These are phyloP conservation scores for Shargacucullia verbasci DNA, from an alignment of 2,888 invertebrate species.

Conservation along the genomic window DNA sequence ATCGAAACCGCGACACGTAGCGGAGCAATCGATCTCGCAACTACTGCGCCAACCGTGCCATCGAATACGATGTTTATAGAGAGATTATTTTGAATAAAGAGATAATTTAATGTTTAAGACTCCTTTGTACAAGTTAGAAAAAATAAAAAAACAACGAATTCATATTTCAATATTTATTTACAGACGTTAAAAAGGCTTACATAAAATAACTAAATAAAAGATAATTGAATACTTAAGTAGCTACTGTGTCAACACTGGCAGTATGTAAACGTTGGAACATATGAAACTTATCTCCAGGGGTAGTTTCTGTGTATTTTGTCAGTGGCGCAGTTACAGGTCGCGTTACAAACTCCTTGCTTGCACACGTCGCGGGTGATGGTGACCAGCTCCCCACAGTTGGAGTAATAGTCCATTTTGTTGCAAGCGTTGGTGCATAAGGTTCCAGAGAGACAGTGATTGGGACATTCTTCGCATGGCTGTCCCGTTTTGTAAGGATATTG, in stretches of 20 bases:
- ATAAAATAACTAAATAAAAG: slow-evolving; percentile 1
- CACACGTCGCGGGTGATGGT: slow-evolving; percentile 72
- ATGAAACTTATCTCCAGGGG: slow-evolving; percentile 60
- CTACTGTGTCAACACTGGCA: slow-evolving; percentile 2
- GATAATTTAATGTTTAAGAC: too few relatives aligned
- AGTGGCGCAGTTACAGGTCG: slow-evolving; percentile 92
- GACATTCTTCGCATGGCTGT: slow-evolving; percentile 91
- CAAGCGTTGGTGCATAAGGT: slow-evolving; percentile 93
- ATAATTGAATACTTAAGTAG: slow-evolving; percentile 12
- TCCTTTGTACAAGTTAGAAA: too few relatives aligned
- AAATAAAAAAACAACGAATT: slow-evolving; percentile 4
- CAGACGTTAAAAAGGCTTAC: slow-evolving; percentile 25
- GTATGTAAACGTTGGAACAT: not conserved
- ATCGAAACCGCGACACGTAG: too few relatives aligned
- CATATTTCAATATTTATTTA: slow-evolving; percentile 36
- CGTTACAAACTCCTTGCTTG: slow-evolving; percentile 90
- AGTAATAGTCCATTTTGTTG: slow-evolving; percentile 91
- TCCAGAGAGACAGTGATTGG: slow-evolving; percentile 89
- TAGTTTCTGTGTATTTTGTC: slow-evolving; percentile 82
- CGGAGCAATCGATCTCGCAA: too few relatives aligned
- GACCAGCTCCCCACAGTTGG: slow-evolving; percentile 92
- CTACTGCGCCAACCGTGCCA: too few relatives aligned
- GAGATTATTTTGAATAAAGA: too few relatives aligned
- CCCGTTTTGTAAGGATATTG: slow-evolving; percentile 92
- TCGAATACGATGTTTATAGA: too few relatives aligned